Conservation (phyloP, 2,113 vertebrate species). For the Centropus bengalensis region DNA sequence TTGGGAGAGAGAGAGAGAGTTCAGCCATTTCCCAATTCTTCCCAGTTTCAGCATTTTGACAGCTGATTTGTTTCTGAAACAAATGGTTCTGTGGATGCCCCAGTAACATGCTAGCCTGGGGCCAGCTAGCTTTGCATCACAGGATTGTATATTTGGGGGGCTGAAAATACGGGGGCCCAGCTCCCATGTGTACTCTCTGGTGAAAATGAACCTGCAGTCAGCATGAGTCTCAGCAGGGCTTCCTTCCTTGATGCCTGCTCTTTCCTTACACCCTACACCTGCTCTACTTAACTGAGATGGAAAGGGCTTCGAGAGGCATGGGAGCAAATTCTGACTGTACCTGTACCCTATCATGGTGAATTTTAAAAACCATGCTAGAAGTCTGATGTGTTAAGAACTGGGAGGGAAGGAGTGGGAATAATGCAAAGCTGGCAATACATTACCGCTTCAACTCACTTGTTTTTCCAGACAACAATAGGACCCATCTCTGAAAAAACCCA, state of each 20-base stretch:
- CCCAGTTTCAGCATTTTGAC: not conserved
- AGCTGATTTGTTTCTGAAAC: not conserved
- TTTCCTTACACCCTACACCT: not conserved
- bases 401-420: not conserved
- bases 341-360: fast-evolving
- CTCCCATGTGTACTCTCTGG: not conserved
- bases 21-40: not conserved
- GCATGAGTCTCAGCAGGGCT: fast-evolving
- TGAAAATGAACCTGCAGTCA: not conserved
- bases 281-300: not conserved
- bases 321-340: not conserved
- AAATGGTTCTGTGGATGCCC: not conserved
- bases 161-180: not conserved
- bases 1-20: not conserved
- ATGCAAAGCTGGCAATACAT: not conserved
- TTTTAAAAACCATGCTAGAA: not conserved
- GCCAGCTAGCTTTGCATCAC: not conserved
- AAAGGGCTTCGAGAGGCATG: not conserved
- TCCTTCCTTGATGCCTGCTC: not conserved
- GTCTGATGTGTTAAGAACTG: fast-evolving
- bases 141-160: not conserved
- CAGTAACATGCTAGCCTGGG: not conserved
- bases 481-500: not conserved
- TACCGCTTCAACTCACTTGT: not conserved
- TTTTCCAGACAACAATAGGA: not conserved